Conservation (phyloP, 2,888 invertebrate species). For the Drosophila formosana region DNA sequence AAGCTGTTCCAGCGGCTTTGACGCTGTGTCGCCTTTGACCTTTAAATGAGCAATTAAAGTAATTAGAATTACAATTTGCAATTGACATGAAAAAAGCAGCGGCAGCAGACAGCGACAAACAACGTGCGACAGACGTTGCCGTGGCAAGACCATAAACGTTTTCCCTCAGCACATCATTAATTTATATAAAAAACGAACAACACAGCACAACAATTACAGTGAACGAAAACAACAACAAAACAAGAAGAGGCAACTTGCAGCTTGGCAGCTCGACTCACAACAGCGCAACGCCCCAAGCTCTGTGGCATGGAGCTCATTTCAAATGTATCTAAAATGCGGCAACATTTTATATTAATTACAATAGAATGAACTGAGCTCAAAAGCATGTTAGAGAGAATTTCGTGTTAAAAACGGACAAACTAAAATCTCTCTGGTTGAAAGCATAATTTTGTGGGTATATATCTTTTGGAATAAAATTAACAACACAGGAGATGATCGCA, state of each 20-base stretch:
- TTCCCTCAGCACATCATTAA: conserved; percentile 66
- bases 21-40: conserved; percentile 44
- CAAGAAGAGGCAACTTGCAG: conserved; percentile 10
- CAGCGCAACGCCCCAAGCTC: conserved; percentile 28
- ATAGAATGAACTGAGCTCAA: conserved; percentile 2
- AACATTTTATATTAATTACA: conserved; percentile 61
- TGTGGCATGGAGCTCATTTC: conserved; percentile 49
- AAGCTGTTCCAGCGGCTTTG: neutral
- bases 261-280: conserved; percentile 15
- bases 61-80: conserved; percentile 70
- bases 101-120: conserved; percentile 3
- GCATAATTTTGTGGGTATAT: neutral
- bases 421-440: neutral
- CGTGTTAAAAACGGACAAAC: neutral
- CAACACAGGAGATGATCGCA: neutral
- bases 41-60: conserved; percentile 66
- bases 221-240: neutral
- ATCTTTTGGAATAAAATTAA: neutral
- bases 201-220: neutral
- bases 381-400: conserved; percentile 7
- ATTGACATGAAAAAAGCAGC: conserved; percentile 48
- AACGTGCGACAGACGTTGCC: conserved; percentile 17
- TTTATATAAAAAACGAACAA: conserved; percentile 45
- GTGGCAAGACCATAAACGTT: conserved; percentile 41
- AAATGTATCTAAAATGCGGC: conserved; percentile 47